phyloP scores from a whole-genome alignment of 2,113 vertebrate species.

The Dromaius novaehollandiae region DNA sequence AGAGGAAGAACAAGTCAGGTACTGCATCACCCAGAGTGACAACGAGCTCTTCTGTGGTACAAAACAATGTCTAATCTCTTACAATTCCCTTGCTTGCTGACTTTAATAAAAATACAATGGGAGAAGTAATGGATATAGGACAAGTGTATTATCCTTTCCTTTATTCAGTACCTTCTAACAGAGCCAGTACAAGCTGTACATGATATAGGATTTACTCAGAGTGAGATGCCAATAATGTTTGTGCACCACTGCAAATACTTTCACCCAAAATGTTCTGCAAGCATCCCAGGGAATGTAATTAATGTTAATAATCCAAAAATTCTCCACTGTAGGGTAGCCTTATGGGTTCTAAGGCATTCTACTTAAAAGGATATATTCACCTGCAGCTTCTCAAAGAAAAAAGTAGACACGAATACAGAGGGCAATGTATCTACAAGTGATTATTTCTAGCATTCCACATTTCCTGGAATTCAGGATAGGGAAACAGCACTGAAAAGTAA shows the following conservation, averaged over 20 bases:
- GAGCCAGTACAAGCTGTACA: conserved; percentile 1
- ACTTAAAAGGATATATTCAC: background rate
- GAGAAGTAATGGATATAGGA: conserved; percentile 46
- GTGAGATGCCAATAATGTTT: background rate
- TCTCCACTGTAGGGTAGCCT: background rate
- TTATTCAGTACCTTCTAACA: background rate
- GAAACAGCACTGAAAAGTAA: background rate
- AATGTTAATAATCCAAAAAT: background rate
- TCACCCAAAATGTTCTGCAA: background rate
- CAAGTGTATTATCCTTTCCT: conserved; percentile 12
- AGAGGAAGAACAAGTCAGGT: conserved; percentile 6
- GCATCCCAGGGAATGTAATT: background rate
- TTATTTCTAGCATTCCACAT: background rate
- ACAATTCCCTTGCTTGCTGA: conserved; percentile 35
- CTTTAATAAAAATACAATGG: conserved; percentile 56
- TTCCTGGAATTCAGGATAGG: background rate
- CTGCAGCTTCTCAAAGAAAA: background rate
- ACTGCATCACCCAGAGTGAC: background rate
- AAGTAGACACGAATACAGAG: background rate
- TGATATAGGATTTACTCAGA: background rate
- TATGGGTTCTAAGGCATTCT: background rate
- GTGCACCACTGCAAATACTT: background rate
- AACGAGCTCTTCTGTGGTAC: background rate
- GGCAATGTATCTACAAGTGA: background rate
- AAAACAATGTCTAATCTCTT: conserved; percentile 58